Evolutionary conservation across 2,113 vertebrate species (phyloP).

Genomic region (Rhinolophus sinicus): DNA sequence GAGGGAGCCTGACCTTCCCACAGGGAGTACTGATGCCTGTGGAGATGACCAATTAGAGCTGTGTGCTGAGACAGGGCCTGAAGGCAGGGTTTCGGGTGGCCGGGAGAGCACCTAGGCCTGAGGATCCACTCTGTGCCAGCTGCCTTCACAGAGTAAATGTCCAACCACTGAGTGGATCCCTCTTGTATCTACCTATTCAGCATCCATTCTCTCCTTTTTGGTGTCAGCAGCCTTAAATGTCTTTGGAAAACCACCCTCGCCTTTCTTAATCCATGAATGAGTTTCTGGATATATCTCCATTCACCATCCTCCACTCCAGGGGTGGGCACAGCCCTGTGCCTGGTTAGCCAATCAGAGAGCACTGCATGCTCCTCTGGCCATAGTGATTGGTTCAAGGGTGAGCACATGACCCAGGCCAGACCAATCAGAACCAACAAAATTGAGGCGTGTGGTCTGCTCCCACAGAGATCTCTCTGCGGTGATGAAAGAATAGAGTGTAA

Average conservation of each 20-base stretch:
- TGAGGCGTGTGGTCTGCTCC: not conserved
- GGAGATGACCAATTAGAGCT: not conserved
- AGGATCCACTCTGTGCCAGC: not conserved
- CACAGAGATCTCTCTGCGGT: not conserved
- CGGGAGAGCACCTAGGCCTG: not conserved
- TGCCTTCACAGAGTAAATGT: not conserved
- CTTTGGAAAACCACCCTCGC: not conserved
- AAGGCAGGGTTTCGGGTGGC: fast-evolving
- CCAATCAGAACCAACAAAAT: not conserved
- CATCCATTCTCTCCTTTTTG: not conserved
- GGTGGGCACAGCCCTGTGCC: not conserved
- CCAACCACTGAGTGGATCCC: not conserved
- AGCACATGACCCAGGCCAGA: not conserved
- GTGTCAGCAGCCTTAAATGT: not conserved
- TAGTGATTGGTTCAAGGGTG: not conserved
- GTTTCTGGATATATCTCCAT: not conserved
- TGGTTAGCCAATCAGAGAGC: not conserved
- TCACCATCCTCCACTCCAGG: not conserved
- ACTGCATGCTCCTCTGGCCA: not conserved
- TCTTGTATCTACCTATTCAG: not conserved
- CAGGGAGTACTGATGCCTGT: not conserved
- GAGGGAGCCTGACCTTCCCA: not conserved
- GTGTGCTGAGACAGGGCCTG: not conserved
- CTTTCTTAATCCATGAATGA: not conserved
- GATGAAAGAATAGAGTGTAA: not conserved